A percentile compares a stretch with the other conserved stretches of the same genome.
Conservation (phyloP, 2,113 vertebrate genomes). For the human region GRCh38 chr15:34068001-34068500, state of each 20-base stretch:
- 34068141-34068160: neutral
- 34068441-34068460: fast-evolving
- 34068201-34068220: neutral
- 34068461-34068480: neutral
- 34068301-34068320: neutral
- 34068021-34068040: neutral
- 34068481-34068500: neutral
- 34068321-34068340: neutral
- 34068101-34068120: neutral
- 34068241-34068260: neutral
- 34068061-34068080: neutral
- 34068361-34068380: neutral
- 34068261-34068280: neutral
- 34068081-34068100: neutral
- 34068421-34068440: neutral
- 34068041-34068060: neutral
- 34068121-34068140: neutral
- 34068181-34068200: neutral
- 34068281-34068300: neutral
- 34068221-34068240: neutral
- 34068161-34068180: neutral
- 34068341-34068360: neutral
- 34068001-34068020: conserved; percentile 36
- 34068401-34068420: neutral
- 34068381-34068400: neutral